Percentiles rank a stretch among this genome's conserved stretches.
Conservation (phyloP, 2,888 invertebrate genomes). For the Noctua comes region DNA sequence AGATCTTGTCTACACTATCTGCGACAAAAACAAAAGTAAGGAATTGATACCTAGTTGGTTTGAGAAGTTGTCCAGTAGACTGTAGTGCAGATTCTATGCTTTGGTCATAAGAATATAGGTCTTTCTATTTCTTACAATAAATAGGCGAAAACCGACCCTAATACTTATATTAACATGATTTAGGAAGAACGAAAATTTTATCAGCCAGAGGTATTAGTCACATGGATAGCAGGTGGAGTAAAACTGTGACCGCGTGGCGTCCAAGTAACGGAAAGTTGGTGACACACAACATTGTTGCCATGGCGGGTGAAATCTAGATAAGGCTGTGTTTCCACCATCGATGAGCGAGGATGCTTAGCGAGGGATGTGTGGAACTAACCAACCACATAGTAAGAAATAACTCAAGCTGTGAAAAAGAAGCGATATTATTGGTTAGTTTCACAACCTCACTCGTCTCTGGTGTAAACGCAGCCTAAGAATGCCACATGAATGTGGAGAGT, state of each 20-base stretch:
- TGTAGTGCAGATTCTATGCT: background rate
- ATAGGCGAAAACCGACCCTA: background rate
- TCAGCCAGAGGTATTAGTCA: too few relatives aligned
- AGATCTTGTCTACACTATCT: background rate
- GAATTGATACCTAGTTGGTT: background rate
- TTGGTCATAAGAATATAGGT: background rate
- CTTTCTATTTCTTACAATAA: background rate
- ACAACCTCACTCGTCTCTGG: too few relatives aligned
- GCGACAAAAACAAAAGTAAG: background rate
- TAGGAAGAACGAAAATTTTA: too few relatives aligned
- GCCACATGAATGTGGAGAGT: background rate
- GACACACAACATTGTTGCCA: background rate
- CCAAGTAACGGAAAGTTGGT: background rate
- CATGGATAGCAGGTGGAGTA: background rate
- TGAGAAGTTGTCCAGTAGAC: background rate
- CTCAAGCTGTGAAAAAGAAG: too few relatives aligned
- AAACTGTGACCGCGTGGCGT: background rate
- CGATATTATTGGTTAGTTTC: too few relatives aligned
- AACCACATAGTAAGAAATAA: too few relatives aligned
- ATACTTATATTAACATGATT: too few relatives aligned
- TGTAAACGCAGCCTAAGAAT: background rate
- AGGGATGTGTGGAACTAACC: too few relatives aligned
- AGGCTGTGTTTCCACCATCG: too few relatives aligned
- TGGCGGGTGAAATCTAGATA: background rate
- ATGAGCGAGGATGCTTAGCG: too few relatives aligned